Conservation (phyloP, 2,888 invertebrate genomes). For the Nineta flava region DNA sequence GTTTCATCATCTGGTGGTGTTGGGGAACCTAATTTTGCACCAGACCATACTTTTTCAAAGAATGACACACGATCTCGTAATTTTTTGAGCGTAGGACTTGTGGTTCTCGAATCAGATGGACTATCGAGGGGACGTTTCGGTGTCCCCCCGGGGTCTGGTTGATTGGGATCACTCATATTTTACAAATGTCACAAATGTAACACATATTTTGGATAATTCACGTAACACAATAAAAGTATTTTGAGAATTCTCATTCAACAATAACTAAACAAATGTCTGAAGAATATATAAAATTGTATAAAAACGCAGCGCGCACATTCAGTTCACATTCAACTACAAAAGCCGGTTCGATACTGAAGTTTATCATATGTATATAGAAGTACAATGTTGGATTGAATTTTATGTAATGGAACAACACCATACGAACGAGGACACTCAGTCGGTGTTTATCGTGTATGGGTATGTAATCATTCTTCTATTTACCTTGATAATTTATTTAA, state of each 20-base stretch:
- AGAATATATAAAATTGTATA: background rate
- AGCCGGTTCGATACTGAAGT: constrained; percentile 24
- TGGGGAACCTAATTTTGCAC: constrained; percentile 23
- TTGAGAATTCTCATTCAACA: background rate
- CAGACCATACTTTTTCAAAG: constrained; percentile 65
- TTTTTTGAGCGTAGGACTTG: constrained; percentile 30
- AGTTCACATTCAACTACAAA: constrained; percentile 3
- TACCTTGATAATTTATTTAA: no score
- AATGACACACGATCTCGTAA: constrained; percentile 60
- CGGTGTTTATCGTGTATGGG: background rate
- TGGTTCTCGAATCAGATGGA: constrained; percentile 22
- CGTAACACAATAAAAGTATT: background rate
- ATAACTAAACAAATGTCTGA: background rate
- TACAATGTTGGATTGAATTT: background rate
- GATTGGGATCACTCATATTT: constrained; percentile 15
- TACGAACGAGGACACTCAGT: background rate
- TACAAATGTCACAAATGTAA: background rate
- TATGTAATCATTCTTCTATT: no score
- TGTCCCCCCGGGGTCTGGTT: constrained; percentile 22
- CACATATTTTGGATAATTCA: background rate
- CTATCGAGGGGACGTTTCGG: constrained; percentile 18
- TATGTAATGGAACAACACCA: background rate
- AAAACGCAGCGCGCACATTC: background rate
- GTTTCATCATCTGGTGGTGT: constrained; percentile 20
- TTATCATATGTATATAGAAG: background rate